Conservation (phyloP, 2,797 vertebrate species). For the Eutrigla gurnardus region DNA sequence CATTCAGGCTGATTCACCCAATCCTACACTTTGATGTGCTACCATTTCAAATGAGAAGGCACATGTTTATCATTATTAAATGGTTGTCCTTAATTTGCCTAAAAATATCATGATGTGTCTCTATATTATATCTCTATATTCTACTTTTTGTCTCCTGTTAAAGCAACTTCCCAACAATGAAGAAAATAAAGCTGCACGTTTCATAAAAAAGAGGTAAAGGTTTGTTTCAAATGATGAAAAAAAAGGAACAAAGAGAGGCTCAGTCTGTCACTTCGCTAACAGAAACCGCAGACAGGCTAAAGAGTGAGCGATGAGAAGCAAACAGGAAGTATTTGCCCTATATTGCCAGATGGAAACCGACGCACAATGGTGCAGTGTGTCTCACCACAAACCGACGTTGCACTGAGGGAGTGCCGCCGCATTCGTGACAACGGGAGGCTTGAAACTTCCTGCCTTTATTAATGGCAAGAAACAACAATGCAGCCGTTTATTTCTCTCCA, state of each 20-base stretch:
- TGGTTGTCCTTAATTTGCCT: neutral
- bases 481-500: constrained; percentile 11
- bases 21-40: constrained; percentile 5
- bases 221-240: constrained; percentile 1
- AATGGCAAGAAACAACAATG: neutral
- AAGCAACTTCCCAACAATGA: neutral
- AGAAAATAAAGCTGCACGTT: neutral
- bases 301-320: neutral
- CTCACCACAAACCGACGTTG: no score
- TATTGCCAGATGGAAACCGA: constrained; percentile 1
- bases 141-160: neutral
- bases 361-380: neutral
- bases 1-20: constrained; percentile 18
- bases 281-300: neutral
- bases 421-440: constrained; percentile 14
- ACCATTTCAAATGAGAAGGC: neutral
- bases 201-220: neutral
- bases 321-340: neutral
- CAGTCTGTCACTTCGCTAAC: neutral
- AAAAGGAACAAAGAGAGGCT: constrained; percentile 6
- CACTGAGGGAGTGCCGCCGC: constrained; percentile 13
- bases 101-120: neutral
- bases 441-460: constrained; percentile 16
- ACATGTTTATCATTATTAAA: neutral
- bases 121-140: neutral